Evolutionary conservation across 2,888 invertebrate species (phyloP).

Genomic region (Torymus aiolomorphi): DNA sequence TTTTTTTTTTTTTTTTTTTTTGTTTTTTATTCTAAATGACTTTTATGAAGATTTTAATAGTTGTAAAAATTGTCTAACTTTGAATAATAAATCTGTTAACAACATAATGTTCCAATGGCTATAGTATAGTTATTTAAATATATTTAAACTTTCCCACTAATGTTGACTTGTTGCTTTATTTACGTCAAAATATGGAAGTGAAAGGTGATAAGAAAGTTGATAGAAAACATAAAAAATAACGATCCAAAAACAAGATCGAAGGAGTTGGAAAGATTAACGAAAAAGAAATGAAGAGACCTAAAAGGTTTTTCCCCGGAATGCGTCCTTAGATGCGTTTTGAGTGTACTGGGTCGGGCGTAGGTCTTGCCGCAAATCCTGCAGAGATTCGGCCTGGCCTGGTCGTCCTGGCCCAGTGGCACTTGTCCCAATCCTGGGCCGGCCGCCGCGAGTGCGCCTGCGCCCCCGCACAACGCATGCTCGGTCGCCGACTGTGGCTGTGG

Average conservation of each 20-base stretch:
- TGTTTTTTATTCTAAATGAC: too few relatives aligned
- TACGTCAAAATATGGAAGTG: too few relatives aligned
- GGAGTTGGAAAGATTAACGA: too few relatives aligned
- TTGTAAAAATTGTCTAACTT: background rate
- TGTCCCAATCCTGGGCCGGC: conserved; percentile 67
- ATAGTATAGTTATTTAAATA: too few relatives aligned
- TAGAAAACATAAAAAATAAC: too few relatives aligned
- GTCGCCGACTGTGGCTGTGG: conserved; percentile 67
- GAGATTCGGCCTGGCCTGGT: conserved; percentile 90
- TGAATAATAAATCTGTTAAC: background rate
- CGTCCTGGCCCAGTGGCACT: conserved; percentile 79
- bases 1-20: too few relatives aligned
- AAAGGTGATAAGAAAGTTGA: too few relatives aligned
- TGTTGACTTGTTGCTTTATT: too few relatives aligned
- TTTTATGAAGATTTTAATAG: background rate
- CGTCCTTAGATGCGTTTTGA: conserved; percentile 97
- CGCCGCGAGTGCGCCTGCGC: conserved; percentile 68
- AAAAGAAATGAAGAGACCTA: conserved; percentile 72
- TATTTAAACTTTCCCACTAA: too few relatives aligned
- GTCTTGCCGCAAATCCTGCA: conserved; percentile 97
- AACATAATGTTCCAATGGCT: background rate
- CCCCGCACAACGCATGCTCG: conserved; percentile 73
- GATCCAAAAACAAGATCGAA: too few relatives aligned
- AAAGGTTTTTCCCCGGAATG: conserved; percentile 97
- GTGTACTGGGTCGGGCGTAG: conserved; percentile 95